Conservation (phyloP, 2,113 vertebrate genomes). For the Oplegnathus fasciatus region DNA sequence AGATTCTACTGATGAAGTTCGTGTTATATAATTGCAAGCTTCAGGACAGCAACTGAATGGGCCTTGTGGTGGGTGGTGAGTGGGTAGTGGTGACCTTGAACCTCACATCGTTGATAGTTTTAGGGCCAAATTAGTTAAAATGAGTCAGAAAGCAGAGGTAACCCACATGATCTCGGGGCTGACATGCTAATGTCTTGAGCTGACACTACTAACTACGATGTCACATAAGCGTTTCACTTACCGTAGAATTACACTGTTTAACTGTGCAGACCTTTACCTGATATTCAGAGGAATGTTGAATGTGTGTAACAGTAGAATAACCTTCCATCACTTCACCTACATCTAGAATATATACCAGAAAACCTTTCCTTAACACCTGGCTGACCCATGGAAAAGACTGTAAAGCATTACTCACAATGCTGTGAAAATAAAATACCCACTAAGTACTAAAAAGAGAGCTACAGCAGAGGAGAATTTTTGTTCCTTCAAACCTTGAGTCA, state of each 20-base stretch:
- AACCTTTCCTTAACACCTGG: background rate
- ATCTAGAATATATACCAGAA: background rate
- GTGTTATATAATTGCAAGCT: background rate
- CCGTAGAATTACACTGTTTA: background rate
- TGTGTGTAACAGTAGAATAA: background rate
- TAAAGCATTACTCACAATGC: slow-evolving; percentile 3
- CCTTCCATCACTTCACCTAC: background rate
- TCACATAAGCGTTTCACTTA: background rate
- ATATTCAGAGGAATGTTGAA: background rate
- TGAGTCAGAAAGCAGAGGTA: background rate
- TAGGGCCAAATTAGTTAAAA: background rate
- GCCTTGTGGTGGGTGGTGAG: background rate
- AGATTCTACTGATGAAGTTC: background rate
- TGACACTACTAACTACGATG: too few relatives aligned
- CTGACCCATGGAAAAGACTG: slow-evolving; percentile 4
- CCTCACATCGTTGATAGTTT: background rate
- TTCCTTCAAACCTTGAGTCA: slow-evolving; percentile 17
- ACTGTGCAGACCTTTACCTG: background rate
- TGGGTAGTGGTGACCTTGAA: background rate
- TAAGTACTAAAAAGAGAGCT: background rate
- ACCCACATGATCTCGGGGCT: background rate
- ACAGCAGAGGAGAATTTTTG: background rate
- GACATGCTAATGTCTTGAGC: background rate
- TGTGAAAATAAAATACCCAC: background rate
- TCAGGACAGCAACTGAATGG: background rate